These are phyloP conservation scores for Pelvicachromis taeniatus DNA, from an alignment of 2,113 vertebrate species.

Conservation along the genomic window DNA sequence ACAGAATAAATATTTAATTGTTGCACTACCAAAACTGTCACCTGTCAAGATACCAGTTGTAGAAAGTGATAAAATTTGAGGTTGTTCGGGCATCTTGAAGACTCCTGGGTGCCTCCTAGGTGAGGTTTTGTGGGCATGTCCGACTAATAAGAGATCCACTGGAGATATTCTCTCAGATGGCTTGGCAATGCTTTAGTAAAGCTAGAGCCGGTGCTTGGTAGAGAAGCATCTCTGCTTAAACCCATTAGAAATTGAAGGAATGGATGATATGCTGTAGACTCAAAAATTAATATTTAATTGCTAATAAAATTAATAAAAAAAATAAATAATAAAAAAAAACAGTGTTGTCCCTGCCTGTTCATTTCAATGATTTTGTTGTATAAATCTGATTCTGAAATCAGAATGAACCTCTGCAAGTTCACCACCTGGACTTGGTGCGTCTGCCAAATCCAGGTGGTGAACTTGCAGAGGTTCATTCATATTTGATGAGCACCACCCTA, in stretches of 20 bases:
- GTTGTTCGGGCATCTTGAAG: not conserved
- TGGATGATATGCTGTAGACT: not conserved
- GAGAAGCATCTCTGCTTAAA: not conserved
- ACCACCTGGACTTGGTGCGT: too few relatives aligned
- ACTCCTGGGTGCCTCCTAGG: not conserved
- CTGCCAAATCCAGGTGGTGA: constrained; percentile 44
- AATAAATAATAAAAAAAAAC: not conserved
- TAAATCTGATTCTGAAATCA: not conserved
- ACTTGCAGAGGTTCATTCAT: constrained; percentile 49
- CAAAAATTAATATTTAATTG: not conserved
- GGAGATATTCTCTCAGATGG: not conserved
- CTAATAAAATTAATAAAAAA: not conserved
- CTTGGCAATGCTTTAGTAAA: not conserved
- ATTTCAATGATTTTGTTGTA: not conserved
- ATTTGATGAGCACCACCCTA: constrained; percentile 53
- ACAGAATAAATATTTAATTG: not conserved
- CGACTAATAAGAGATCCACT: not conserved
- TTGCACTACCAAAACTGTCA: not conserved
- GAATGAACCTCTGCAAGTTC: too few relatives aligned
- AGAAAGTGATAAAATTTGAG: not conserved
- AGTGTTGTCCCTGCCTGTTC: not conserved
- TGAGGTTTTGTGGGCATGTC: not conserved
- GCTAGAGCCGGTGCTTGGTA: not conserved
- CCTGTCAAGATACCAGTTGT: not conserved
- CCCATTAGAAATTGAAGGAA: not conserved